Evolutionary conservation across 2,113 vertebrate genomes (phyloP).

Genomic region (Pandion haliaetus): DNA sequence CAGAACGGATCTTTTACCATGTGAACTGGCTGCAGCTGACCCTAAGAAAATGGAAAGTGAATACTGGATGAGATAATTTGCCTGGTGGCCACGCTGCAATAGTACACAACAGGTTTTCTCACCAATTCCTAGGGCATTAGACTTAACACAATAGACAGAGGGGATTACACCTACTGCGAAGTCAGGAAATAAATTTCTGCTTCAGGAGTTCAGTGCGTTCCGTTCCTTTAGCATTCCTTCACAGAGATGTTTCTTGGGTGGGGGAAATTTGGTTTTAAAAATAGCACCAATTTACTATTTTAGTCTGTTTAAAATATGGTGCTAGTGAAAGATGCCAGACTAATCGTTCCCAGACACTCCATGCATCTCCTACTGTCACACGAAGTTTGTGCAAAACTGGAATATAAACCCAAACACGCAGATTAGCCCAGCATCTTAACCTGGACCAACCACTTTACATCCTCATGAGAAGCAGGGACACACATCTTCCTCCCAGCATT

Average conservation of each 20-base stretch:
- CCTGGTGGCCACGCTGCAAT: neutral
- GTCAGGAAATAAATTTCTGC: neutral
- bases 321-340: neutral
- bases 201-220: neutral
- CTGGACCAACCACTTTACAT: rapidly evolving
- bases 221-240: neutral
- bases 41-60: neutral
- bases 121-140: neutral
- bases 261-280: neutral
- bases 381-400: neutral
- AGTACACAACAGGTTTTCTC: neutral
- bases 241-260: neutral
- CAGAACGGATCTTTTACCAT: rapidly evolving
- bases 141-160: neutral
- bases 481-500: neutral
- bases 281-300: constrained; percentile 2
- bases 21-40: neutral
- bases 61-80: neutral
- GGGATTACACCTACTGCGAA: neutral
- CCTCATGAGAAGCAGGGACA: neutral
- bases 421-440: neutral
- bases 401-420: neutral
- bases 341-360: neutral
- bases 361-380: neutral
- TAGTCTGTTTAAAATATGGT: neutral